A percentile compares a stretch with the other conserved stretches of the same genome.
These are phyloP conservation scores for Psittacula cyanocephala DNA, from an alignment of 2,113 vertebrate genomes.

Conservation along the genomic window DNA sequence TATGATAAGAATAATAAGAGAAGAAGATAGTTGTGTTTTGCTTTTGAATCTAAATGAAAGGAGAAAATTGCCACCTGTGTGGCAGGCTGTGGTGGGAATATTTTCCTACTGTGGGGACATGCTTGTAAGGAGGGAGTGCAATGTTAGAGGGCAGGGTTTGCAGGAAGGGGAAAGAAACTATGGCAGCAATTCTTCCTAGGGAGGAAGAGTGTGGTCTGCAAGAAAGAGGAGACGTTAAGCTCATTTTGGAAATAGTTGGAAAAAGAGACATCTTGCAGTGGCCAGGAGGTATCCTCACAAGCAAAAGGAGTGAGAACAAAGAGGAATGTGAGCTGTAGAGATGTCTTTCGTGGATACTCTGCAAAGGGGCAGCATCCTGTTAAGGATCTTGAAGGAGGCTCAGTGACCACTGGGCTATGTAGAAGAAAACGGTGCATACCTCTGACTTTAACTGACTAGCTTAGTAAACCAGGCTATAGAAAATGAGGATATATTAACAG, in stretches of 20 bases:
- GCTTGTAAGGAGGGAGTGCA: not conserved
- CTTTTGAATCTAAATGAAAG: not conserved
- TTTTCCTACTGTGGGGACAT: not conserved
- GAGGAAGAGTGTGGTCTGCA: not conserved
- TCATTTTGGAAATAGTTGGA: not conserved
- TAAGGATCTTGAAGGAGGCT: not conserved
- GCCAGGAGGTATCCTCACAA: not conserved
- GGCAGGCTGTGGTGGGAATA: not conserved
- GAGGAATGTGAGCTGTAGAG: not conserved
- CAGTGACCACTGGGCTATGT: not conserved
- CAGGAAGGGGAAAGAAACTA: not conserved
- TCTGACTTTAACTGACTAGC: not conserved
- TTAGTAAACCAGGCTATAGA: not conserved
- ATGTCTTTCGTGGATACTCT: not conserved
- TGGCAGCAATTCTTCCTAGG: not conserved
- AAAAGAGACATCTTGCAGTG: not conserved
- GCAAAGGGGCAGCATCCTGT: not conserved
- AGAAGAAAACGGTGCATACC: not conserved
- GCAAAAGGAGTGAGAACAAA: not conserved
- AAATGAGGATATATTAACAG: not conserved
- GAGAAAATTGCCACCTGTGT: not conserved
- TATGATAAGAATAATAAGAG: too few relatives aligned
- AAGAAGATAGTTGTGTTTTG: not conserved
- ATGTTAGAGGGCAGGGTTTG: not conserved
- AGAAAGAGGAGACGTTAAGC: not conserved